Conservation (phyloP, 1,140 invertebrate genomes). For the Eulimnadia texana region DNA sequence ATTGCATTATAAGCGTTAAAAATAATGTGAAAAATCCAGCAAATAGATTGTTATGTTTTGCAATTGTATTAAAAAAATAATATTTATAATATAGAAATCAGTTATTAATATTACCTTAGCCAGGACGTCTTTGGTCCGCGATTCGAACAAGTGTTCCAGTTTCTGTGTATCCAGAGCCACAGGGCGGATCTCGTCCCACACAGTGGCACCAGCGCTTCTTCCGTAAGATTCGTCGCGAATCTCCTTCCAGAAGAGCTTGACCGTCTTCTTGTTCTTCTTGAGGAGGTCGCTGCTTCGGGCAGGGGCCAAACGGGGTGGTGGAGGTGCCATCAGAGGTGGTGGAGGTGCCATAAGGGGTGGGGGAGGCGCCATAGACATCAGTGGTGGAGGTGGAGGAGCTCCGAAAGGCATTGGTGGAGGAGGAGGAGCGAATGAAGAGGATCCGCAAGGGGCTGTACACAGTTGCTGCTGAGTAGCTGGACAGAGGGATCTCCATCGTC, state of each 20-base stretch:
- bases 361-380: conserved; percentile 26
- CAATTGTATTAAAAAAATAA: conserved; percentile 7
- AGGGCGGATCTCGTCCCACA: conserved; percentile 86
- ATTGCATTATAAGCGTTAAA: too few species aligned
- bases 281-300: conserved; percentile 24
- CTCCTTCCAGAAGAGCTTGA: conserved; percentile 98
- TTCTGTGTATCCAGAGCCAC: conserved; percentile 81
- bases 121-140: conserved; percentile 85
- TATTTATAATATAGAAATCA: conserved; percentile 2
- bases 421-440: conserved; percentile 19
- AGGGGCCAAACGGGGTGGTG: conserved; percentile 16
- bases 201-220: conserved; percentile 48
- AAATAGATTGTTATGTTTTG: too few species aligned
- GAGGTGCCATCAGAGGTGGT: conserved; percentile 20
- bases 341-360: conserved; percentile 30
- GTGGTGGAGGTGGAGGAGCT: conserved; percentile 29
- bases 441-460: neutral
- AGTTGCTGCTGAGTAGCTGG: conserved; percentile 3
- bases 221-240: conserved; percentile 62
- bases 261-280: conserved; percentile 89
- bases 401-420: conserved; percentile 32
- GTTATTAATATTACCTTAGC: conserved; percentile 51
- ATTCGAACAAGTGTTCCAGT: conserved; percentile 94
- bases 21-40: too few species aligned
- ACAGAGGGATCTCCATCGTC: conserved; percentile 29